Percentiles rank a stretch among this genome's conserved stretches.
These are phyloP conservation scores for Nyctibius bracteatus DNA, from an alignment of 2,113 vertebrate species.

Conservation along the genomic window DNA sequence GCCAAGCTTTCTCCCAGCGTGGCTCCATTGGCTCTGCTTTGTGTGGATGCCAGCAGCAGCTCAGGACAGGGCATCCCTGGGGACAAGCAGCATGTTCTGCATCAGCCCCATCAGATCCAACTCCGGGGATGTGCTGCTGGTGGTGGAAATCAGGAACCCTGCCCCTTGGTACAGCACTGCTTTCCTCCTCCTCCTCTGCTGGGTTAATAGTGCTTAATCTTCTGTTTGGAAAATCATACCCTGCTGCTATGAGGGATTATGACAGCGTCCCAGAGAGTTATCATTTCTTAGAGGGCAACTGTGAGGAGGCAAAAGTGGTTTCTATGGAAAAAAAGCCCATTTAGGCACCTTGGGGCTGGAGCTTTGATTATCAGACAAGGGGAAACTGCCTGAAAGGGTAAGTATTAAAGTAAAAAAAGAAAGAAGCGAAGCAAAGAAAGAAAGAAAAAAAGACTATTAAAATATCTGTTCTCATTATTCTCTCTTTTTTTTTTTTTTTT, in stretches of 20 bases:
- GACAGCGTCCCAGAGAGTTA: not conserved
- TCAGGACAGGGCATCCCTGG: not conserved
- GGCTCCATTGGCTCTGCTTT: not conserved
- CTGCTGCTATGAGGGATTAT: not conserved
- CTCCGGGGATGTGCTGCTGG: not conserved
- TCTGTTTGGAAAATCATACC: slow-evolving; percentile 1
- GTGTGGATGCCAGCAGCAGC: fast-evolving
- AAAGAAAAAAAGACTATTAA: not conserved
- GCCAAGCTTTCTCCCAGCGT: fast-evolving
- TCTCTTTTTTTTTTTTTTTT: not conserved
- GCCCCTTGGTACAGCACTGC: not conserved
- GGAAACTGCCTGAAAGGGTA: not conserved
- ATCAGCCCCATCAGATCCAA: not conserved
- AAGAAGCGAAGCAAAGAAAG: not conserved
- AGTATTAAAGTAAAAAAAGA: not conserved
- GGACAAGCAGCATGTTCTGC: not conserved
- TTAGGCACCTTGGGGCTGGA: not conserved
- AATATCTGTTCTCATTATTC: not conserved
- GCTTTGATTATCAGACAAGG: not conserved
- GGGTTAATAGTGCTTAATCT: slow-evolving; percentile 2
- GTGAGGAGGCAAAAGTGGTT: not conserved
- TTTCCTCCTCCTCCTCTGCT: not conserved
- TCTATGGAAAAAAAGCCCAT: not conserved
- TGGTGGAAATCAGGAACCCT: not conserved
- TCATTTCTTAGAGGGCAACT: not conserved